Conservation (phyloP, 37 sponge, comb jelly and placozoan species). For the Ephydatia muelleri region DNA sequence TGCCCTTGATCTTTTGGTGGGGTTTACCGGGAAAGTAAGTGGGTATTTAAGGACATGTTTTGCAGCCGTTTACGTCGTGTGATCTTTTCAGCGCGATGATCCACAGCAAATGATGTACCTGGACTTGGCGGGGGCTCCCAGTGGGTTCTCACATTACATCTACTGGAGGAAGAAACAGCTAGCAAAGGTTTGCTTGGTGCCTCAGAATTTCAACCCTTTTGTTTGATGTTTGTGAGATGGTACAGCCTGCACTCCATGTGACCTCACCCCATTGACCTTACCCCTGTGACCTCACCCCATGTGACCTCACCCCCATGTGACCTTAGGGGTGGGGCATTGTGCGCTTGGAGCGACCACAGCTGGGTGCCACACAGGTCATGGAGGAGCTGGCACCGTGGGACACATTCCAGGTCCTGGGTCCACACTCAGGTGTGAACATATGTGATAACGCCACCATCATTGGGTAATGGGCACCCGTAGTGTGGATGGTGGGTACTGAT, state of each 20-base stretch:
- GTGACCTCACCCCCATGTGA: too few species aligned
- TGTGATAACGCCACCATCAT: constrained; percentile 49
- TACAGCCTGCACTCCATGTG: not conserved
- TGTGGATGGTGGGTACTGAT: not conserved
- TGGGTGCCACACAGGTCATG: constrained; percentile 36
- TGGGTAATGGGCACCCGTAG: constrained; percentile 13
- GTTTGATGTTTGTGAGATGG: not conserved
- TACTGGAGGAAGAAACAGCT: constrained; percentile 66
- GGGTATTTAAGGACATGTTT: not conserved
- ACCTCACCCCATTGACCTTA: not conserved
- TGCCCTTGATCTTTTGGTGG: constrained; percentile 43
- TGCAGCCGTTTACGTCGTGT: not conserved
- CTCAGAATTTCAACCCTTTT: too few species aligned
- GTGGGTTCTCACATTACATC: constrained; percentile 80
- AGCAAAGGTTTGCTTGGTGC: constrained; percentile 39
- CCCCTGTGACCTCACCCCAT: constrained; percentile 13
- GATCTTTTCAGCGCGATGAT: not conserved
- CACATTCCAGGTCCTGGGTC: constrained; percentile 67
- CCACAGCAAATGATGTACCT: constrained; percentile 45
- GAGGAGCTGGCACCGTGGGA: constrained; percentile 71
- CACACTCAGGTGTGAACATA: constrained; percentile 65
- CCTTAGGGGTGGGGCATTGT: constrained; percentile 78
- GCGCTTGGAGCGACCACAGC: constrained; percentile 41
- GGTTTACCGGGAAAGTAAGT: constrained; percentile 41
- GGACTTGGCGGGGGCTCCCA: constrained; percentile 81